Evolutionary conservation across 2,888 invertebrate species (phyloP), one percentile per base, ranked within the genome.

Genomic region (Sinhomidia bicolor): DNA sequence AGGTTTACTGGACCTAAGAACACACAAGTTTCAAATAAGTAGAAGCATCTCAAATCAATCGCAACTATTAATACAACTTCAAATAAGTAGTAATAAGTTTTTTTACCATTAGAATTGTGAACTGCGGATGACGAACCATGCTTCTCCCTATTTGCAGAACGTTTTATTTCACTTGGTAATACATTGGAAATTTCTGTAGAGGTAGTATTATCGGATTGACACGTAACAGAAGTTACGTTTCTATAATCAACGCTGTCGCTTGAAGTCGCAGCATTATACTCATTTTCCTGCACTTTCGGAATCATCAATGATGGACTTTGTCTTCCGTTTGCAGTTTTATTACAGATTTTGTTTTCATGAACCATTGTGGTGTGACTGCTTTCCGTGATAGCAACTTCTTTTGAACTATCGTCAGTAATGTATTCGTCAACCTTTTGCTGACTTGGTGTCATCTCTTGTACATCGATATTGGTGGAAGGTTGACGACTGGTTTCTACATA

Each of bases 171-270:
- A 32, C 57, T 65, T 17, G 51, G 44, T 36, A 57, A 51, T 23
- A 17, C 54, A 47, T 80, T 79, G 14, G 57, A 32, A 36, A 29
- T n/a, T 36, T 65, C 47, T 5, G 74, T 65, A 10, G 89, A 81
- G 71, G 84, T 85, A 80, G 89, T 62, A 44, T 65, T 81, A 12
- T 89, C 81, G 17, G 89, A 76, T 62, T 85, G 80, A 36, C 85
- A 80, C 62, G 80, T 71, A 41, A 80, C 81, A n/a, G 89, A 62
- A 12, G 82, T 44, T 41, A 71, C 81, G 14, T 57, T 68, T 57
- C 80, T 74, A 62, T 62, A 57, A 32, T 89, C 89, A 7, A 81
- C 76, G 26, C 36, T 51, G 29, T 89, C 89, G 32, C 36, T 74
- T 9, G 88, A 47, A 6, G 71, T 32, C 26, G 62, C 17, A 32